Evolutionary conservation across 1,140 invertebrate genomes (phyloP).

Genomic region (Lithobius niger): DNA sequence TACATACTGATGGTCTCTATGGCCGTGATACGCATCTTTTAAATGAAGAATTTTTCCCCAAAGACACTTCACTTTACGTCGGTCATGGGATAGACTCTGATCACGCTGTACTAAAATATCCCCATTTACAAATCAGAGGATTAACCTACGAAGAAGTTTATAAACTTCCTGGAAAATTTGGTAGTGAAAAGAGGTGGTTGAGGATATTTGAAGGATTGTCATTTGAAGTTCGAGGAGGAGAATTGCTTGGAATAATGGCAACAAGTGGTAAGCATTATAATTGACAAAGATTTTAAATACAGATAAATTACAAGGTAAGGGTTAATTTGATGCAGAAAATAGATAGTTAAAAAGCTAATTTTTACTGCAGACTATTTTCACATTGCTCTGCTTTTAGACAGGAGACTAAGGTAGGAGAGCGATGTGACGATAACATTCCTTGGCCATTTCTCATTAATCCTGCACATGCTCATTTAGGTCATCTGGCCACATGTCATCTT

Average conservation of each 20-base stretch:
- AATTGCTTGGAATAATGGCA: slow-evolving; percentile 76
- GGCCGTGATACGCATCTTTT: slow-evolving; percentile 12
- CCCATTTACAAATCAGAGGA: slow-evolving; percentile 49
- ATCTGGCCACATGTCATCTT: no score
- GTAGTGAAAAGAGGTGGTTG: slow-evolving; percentile 22
- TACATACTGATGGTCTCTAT: slow-evolving; percentile 13
- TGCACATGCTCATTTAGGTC: no score
- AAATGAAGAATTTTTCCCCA: slow-evolving; percentile 20
- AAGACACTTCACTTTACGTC: slow-evolving; percentile 5
- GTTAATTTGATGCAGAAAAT: no score
- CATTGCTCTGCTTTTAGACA: neutral
- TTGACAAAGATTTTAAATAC: no score
- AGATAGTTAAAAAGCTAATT: no score
- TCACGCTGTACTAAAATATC: slow-evolving; percentile 32
- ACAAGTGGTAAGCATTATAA: slow-evolving; percentile 40
- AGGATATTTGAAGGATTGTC: slow-evolving; percentile 52
- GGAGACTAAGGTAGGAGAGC: no score
- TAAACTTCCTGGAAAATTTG: slow-evolving; percentile 20
- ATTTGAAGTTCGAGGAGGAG: slow-evolving; percentile 73
- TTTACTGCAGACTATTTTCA: slow-evolving; percentile 1
- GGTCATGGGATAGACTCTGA: slow-evolving; percentile 8
- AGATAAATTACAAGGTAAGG: no score
- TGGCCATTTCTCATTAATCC: no score
- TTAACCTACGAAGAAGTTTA: slow-evolving; percentile 34
- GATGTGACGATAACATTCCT: no score